Base-by-base conservation (phyloP, 2,113 vertebrate species). In the Lepus americanus region DNA sequence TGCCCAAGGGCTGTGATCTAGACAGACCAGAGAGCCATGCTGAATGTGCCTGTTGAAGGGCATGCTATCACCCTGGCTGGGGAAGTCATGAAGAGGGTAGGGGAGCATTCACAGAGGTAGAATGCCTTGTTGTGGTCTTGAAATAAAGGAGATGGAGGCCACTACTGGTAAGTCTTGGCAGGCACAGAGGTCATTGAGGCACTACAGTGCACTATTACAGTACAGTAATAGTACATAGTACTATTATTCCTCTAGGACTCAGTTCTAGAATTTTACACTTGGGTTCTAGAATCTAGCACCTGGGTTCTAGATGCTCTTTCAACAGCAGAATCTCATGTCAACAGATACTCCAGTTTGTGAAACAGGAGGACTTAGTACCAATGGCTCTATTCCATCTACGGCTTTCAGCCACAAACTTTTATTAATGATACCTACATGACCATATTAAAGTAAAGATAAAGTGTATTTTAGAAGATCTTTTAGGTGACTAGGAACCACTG, bases 361-460 rank as follows among this genome's bases (percentile, higher is more conserved):
- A 9, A 51, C 19, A 67, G 19, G 66, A 79, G 11, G 11, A n/a
- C 44, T 27, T 63, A 33, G 36, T 16, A 78, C 39, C 59, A 87
- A 36, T 39, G 55, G 36, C 53, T 78, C 84, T 78, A 22, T 64
- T 80, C 72, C 51, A 10, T 39, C 44, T 36, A 10, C 44, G 25
- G 67, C 51, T 95, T 88, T 72, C 63, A 80, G 72, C 67, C 77
- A 29, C 76, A 86, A 72, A 44, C 29, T n/a, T n/a, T 33, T 59
- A 3, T 49, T 53, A 81, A 22, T 25, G 9, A 76, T 59, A 53
- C 23, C 67, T 44, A 13, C 2, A 1, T 84, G 22, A 49, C 5
- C 59, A 12, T 36, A 64, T 59, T n/a, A 85, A 88, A 77, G 67
- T 17, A 33, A 92, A 90, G 39, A 61, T 55, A 59, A 64, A 66